Percentiles rank a stretch among this genome's conserved stretches.
Evolutionary conservation across 2,797 vertebrate species (phyloP).

Genomic region (Anabacerthia variegaticeps): DNA sequence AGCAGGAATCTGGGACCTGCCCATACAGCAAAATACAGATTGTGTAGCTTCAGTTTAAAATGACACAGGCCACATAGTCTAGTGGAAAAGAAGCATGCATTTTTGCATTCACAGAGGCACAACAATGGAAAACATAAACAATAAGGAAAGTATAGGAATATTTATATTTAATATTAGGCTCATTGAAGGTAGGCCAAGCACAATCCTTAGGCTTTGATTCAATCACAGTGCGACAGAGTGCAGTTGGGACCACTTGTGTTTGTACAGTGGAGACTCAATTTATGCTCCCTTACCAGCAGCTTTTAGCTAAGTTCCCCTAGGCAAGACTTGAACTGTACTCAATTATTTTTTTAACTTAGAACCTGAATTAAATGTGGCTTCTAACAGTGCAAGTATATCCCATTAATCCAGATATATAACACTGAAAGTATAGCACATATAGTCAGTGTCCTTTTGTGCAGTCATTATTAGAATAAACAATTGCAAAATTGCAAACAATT

Average conservation of each 20-base stretch:
- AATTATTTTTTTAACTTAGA: neutral
- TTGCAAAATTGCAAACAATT: neutral
- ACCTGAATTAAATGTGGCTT: neutral
- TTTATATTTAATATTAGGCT: neutral
- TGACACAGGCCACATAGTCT: neutral
- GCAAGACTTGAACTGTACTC: neutral
- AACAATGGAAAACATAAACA: neutral
- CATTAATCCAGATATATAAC: neutral
- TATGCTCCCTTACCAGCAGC: conserved; percentile 93
- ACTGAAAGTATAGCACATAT: neutral
- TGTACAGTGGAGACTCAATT: conserved; percentile 95
- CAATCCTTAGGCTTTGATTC: conserved; percentile 89
- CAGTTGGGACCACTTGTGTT: conserved; percentile 97
- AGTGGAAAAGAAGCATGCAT: neutral
- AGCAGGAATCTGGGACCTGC: neutral
- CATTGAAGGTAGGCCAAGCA: conserved; percentile 81
- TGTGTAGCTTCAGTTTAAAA: neutral
- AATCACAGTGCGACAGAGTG: conserved; percentile 97
- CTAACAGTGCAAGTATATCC: neutral
- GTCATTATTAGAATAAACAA: neutral
- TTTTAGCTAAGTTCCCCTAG: conserved; percentile 85
- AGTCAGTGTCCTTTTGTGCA: neutral
- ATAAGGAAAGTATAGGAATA: neutral
- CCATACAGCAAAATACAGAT: neutral
- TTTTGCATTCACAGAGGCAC: neutral